phyloP scores from a whole-genome alignment of 2,797 vertebrate genomes.

The Pygocentrus nattereri region DNA sequence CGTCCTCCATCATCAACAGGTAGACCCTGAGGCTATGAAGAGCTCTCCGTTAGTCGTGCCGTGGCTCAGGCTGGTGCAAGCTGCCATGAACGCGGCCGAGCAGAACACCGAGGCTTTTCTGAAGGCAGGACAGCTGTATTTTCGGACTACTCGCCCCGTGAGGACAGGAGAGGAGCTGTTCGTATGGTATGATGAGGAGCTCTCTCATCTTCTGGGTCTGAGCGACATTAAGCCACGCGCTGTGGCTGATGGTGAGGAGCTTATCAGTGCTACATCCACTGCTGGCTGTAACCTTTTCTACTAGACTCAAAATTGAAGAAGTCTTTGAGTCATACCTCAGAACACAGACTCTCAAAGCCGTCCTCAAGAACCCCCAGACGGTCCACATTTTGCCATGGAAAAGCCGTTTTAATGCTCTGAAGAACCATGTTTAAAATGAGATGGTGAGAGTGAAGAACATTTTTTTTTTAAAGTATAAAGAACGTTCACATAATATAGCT shows the following conservation, averaged over 20 bases:
- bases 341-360: no score
- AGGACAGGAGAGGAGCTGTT: constrained; percentile 86
- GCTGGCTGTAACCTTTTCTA: no score
- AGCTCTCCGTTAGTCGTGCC: constrained; percentile 81
- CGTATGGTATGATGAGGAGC: constrained; percentile 90
- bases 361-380: no score
- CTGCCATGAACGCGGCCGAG: constrained; percentile 81
- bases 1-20: constrained; percentile 69
- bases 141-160: constrained; percentile 81
- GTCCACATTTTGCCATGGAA: no score
- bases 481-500: no score
- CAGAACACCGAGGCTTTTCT: constrained; percentile 88
- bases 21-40: constrained; percentile 85
- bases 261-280: background rate
- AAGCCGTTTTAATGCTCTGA: no score
- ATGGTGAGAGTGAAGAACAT: no score
- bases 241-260: constrained; percentile 75
- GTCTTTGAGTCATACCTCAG: no score
- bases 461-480: no score
- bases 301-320: no score
- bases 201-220: constrained; percentile 86
- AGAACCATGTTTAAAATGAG: no score
- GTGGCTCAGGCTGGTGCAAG: constrained; percentile 87
- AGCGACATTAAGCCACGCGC: constrained; percentile 76
- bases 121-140: constrained; percentile 84